Percentiles rank a stretch among this genome's conserved stretches.
Conservation (phyloP, 2,797 vertebrate species). For the Takifugu rubripes region DNA sequence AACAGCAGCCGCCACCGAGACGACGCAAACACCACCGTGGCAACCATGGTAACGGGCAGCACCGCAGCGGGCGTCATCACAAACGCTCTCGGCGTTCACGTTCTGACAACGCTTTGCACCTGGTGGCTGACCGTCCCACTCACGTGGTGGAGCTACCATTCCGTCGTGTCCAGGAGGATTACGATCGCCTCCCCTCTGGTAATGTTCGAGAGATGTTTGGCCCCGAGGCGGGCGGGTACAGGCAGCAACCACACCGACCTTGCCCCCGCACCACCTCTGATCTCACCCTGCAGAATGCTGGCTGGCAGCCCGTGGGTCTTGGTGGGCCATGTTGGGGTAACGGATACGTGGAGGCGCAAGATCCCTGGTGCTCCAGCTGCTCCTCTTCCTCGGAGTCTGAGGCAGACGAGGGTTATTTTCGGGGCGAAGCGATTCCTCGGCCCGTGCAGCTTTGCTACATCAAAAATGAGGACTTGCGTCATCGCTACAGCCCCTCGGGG, state of each 20-base stretch:
- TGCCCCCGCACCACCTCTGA: constrained; percentile 96
- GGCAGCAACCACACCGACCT: constrained; percentile 84
- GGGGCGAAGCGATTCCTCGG: constrained; percentile 92
- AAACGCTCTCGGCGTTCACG: constrained; percentile 89
- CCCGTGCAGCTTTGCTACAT: constrained; percentile 91
- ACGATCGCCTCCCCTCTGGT: constrained; percentile 83
- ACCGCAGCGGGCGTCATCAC: constrained; percentile 79
- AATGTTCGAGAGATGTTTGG: constrained; percentile 82
- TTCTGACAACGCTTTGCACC: constrained; percentile 93
- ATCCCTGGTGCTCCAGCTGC: constrained; percentile 90
- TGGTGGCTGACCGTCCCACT: constrained; percentile 84
- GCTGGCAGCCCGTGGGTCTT: constrained; percentile 74
- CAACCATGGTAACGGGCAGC: constrained; percentile 65
- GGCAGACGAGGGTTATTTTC: constrained; percentile 92
- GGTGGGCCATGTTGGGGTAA: constrained; percentile 63
- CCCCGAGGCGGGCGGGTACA: constrained; percentile 71
- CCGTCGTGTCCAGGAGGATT: constrained; percentile 86
- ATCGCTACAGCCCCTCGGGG: constrained; percentile 85
- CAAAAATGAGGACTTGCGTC: constrained; percentile 92
- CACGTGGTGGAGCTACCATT: constrained; percentile 84
- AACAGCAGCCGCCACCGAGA: constrained; percentile 60
- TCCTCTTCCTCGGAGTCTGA: constrained; percentile 95
- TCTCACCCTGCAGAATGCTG: constrained; percentile 91
- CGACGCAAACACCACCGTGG: constrained; percentile 70
- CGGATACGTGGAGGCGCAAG: constrained; percentile 61